These are phyloP conservation scores for Lycaon pictus DNA, from an alignment of 2,113 vertebrate species.

Conservation along the genomic window DNA sequence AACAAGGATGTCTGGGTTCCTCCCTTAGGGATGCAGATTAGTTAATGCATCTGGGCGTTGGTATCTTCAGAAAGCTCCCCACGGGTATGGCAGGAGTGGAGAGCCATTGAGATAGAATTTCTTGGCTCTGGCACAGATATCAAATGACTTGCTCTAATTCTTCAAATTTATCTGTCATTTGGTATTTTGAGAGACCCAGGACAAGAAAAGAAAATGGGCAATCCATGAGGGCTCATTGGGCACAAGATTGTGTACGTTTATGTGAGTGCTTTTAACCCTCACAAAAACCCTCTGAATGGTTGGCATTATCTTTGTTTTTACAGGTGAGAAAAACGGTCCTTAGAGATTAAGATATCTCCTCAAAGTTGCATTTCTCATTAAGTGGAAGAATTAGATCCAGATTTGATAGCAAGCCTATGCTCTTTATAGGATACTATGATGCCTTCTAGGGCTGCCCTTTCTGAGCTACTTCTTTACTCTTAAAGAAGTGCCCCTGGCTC, in stretches of 20 bases:
- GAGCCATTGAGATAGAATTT: background rate
- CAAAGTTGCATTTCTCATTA: background rate
- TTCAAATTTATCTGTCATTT: background rate
- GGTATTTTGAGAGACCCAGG: conserved; percentile 19
- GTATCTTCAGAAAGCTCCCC: conserved; percentile 8
- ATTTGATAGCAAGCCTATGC: background rate
- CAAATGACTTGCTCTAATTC: background rate
- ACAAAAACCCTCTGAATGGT: background rate
- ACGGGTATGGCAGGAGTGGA: background rate
- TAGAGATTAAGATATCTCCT: background rate
- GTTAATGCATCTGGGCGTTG: background rate
- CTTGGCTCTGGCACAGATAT: background rate
- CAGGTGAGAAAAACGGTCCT: background rate
- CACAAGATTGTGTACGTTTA: background rate
- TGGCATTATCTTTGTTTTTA: conserved; percentile 10
- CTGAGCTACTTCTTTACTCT: conserved; percentile 67
- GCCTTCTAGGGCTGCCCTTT: background rate
- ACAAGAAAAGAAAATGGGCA: background rate
- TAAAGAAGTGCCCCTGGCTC: conserved; percentile 84
- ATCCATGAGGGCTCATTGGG: background rate
- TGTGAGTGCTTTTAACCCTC: background rate
- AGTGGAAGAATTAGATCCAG: background rate
- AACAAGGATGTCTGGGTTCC: background rate
- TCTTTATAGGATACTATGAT: background rate
- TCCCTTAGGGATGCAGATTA: background rate